Percentiles rank a stretch among this genome's conserved stretches.
These are phyloP conservation scores for Strix aluco DNA, from an alignment of 2,113 vertebrate genomes.

Conservation along the genomic window DNA sequence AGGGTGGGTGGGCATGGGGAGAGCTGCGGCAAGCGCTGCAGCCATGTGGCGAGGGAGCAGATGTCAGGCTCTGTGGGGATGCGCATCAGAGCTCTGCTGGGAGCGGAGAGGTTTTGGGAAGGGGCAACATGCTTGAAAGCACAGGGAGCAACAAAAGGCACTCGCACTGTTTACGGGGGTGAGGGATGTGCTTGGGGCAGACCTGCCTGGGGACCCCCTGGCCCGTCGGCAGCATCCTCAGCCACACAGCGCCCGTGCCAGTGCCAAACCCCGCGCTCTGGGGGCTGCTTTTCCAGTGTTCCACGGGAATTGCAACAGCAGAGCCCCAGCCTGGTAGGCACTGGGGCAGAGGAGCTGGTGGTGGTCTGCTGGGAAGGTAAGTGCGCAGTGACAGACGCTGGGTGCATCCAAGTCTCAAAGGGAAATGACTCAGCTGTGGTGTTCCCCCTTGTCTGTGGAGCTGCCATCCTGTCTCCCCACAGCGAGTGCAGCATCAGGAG, in stretches of 20 bases:
- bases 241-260: fast-evolving
- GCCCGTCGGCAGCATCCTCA: fast-evolving
- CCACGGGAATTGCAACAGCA: background rate
- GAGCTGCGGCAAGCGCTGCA: fast-evolving
- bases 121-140: background rate
- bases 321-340: background rate
- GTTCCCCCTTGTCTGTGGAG: fast-evolving
- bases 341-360: fast-evolving
- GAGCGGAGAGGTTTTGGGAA: background rate
- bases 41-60: fast-evolving
- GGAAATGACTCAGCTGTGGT: background rate
- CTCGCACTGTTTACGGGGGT: fast-evolving
- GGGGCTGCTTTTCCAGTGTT: background rate
- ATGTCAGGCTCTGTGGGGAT: fast-evolving
- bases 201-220: background rate
- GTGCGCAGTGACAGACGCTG: fast-evolving
- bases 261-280: background rate
- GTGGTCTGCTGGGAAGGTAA: background rate
- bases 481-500: background rate
- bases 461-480: fast-evolving
- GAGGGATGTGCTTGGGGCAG: fast-evolving
- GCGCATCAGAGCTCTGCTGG: fast-evolving
- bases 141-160: background rate
- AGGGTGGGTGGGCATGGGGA: background rate
- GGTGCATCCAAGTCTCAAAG: background rate